Base-by-base conservation (phyloP, 2,888 invertebrate genomes). In the Plusia festucae region DNA sequence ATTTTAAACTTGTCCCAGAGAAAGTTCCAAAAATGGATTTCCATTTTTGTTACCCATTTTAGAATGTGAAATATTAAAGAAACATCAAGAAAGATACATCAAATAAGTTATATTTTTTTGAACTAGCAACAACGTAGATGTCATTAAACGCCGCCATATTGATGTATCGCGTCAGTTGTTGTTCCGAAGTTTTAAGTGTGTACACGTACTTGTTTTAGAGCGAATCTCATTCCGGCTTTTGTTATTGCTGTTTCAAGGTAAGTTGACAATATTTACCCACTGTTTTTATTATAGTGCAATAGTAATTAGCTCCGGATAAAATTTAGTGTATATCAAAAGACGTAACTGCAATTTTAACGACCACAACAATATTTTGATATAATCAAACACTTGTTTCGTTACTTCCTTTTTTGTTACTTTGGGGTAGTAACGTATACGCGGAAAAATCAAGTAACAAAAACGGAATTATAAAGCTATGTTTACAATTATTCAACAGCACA, bases 221-320 rank as follows among this genome's bases (percentile, higher is more conserved):
- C 52, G 44, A 24, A 24, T 24, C 24, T 53, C 53, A 24, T 53
- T 53, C 7, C 22, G 40, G 16, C 51, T 13, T 60, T 34, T 60
- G 52, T 40, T 40, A 53, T 22, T n/a, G 40, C 52, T 52, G 40
- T 32, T 60, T 60, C 59, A 52, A 24, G 24, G 24, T 24, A 44
- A 40, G 13, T 18, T 44, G 60, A 60, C 27, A 60, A 27, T 60
- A 53, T 53, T 60, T 18, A 53, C 44, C 40, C 3, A 18, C 18
- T 53, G 11, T 40, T 34, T 59, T 52, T 59, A 22, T 4, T 20
- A 34, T 52, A 52, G 13, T 52, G 40, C 34, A 32, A 52, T 24
- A 52, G 22, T 34, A 8, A 32, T 51, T 51, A 51, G 51, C 32
- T 52, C 22, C n/a, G 20, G 34, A 34, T 44, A n/a, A 34, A 40